Base-by-base conservation (phyloP, 2,888 invertebrate genomes). In the Prosapia bicincta region DNA sequence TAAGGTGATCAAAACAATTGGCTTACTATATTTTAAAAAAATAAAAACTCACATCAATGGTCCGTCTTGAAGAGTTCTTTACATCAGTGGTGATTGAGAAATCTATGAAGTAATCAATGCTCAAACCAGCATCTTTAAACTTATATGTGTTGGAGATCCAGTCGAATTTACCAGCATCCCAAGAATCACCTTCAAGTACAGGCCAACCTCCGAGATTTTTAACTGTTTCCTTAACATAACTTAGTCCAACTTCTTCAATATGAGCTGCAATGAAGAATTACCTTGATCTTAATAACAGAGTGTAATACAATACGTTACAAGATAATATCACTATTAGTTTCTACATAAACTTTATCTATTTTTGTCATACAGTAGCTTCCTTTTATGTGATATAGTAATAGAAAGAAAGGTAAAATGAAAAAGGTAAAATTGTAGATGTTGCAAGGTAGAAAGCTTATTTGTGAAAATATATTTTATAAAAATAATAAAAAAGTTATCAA, bases 191-290 rank as follows among this genome's bases (percentile, higher is more conserved):
- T 79, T 92, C 92, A 43, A 97, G 86, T n/a, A 94, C 92, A 0
- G 98, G 98, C 97, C 97, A 98, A 2, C 97, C 97, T 0, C 98
- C 97, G 25, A 98, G 87, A n/a, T 89, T 87, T 38, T 88, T 87
- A 73, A 97, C 85, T 83, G 96, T 91, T 0, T 88, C 86, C 74
- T 89, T 85, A 54, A 97, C 88, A 0, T 97, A 96, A 2, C 86
- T 85, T 66, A 93, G 84, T 0, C 95, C 97, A 70, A 92, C 89
- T 1, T 89, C 86, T 83, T 97, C 96, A 81, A 98, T 97, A 24
- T 91, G 85, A 79, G 91, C 96, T 96, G 84, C 5, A 30, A 30
- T 5, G 9, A 6, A 30, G 9, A 30, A 30, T 30, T 30, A 30
- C 6, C 30, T 30, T n/a, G n/a, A 30, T 30, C 9, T 30, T 30